phyloP scores from a whole-genome alignment of 2,888 invertebrate species.

The Lepidocyrtinus sp. region DNA sequence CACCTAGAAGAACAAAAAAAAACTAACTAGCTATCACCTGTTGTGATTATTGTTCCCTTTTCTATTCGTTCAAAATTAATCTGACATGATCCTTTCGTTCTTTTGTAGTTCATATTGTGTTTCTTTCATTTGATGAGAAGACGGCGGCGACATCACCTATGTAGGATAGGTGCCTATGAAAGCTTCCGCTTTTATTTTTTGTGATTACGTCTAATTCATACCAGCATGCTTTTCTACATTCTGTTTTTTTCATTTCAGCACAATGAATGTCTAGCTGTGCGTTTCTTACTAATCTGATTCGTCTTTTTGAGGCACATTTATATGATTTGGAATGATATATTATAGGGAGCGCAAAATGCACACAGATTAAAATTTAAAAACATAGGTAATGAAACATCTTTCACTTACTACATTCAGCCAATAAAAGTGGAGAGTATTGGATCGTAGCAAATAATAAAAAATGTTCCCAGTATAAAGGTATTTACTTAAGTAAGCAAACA shows the following conservation, averaged over 20 bases:
- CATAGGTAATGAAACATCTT: too few species aligned
- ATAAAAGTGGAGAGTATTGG: too few species aligned
- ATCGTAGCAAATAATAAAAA: too few species aligned
- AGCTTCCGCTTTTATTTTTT: constrained; percentile 57
- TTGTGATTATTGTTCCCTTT: constrained; percentile 38
- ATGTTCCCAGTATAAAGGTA: too few species aligned
- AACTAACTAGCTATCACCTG: constrained; percentile 60
- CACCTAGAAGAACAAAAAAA: constrained; percentile 40
- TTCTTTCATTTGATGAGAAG: not conserved
- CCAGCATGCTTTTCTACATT: constrained; percentile 52
- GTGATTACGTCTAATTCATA: constrained; percentile 53
- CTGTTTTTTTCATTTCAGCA: too few species aligned
- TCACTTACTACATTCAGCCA: too few species aligned
- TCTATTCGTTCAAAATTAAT: constrained; percentile 54
- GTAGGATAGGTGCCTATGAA: constrained; percentile 34
- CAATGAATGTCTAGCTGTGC: too few species aligned
- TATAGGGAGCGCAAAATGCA: too few species aligned
- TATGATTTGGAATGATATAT: too few species aligned
- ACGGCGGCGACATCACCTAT: not conserved
- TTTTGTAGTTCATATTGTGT: constrained; percentile 36
- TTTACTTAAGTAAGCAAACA: constrained; percentile 4
- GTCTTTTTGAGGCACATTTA: too few species aligned
- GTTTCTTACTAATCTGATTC: too few species aligned
- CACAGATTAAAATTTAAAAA: too few species aligned
- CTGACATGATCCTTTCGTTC: constrained; percentile 55